Evolutionary conservation across 2,113 vertebrate species (phyloP), one percentile per base, ranked within the genome.

Genomic region (Melospiza melodia): DNA sequence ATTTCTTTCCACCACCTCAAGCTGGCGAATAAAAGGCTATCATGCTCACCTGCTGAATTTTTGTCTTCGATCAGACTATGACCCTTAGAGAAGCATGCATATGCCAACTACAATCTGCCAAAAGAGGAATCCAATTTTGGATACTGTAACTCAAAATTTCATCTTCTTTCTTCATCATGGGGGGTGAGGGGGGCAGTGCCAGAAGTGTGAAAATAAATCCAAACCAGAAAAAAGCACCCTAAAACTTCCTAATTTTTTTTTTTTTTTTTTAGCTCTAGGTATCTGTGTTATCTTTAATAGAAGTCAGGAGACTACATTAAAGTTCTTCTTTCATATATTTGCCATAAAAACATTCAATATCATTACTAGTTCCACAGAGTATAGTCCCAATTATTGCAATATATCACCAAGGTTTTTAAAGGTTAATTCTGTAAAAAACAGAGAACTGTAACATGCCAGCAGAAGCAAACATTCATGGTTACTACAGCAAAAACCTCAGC

Each of bases 381-480:
- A 75, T 11, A 87, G 31, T 61, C 25, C 33, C 6, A 28, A 63
- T 79, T 82, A 82, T 15, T 77, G 49, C 41, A 91, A 73, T 57
- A 15, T 19, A 88, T 61, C 30, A 44, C 18, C 20, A 77, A 44
- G 24, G 14, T 0, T 9, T 69, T 93, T 72, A 65, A 15, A 72
- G 28, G 39, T 43, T 68, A 49, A 33, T 69, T 89, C 79, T 68
- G 33, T 25, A 75, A 78, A 86, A 39, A 75, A 15, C 24, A 75
- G 67, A 16, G 21, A 49, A 87, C 75, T 52, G 11, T 52, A 68
- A 68, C 44, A 81, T 7, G 5, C 54, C 78, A 89, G 63, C 22
- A 77, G 90, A 84, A 84, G 51, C 43, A 89, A 93, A 66, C 18
- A 77, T 17, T 75, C 10, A 19, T 28, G 18, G 55, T 89, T 84